Evolutionary conservation across 2,888 invertebrate genomes (phyloP).

Genomic region (Neoaliturus tenellus): DNA sequence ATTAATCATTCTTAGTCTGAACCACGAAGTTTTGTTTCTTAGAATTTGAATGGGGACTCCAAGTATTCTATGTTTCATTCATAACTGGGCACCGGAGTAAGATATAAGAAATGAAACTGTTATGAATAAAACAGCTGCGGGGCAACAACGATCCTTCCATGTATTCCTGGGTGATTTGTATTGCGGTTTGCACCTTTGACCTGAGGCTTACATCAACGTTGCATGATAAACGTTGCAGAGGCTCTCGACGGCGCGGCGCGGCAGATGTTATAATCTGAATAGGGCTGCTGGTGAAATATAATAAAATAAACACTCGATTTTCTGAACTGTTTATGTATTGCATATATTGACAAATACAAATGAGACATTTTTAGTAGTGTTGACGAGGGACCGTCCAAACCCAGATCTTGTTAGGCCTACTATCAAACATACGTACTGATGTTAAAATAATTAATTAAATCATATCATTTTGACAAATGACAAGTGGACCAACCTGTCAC

Average conservation of each 20-base stretch:
- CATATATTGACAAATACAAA: no score
- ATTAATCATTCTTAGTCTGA: no score
- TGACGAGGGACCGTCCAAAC: no score
- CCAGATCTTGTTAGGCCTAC: no score
- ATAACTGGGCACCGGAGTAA: background rate
- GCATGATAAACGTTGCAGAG: background rate
- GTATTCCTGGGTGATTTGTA: background rate
- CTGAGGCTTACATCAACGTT: background rate
- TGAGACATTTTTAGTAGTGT: no score
- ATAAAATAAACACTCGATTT: no score
- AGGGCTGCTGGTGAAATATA: background rate
- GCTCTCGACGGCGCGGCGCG: background rate
- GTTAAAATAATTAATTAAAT: no score
- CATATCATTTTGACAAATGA: no score
- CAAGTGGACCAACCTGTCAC: no score
- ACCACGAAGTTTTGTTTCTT: no score
- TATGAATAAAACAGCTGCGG: background rate
- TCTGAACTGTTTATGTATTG: background rate
- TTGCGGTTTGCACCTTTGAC: background rate
- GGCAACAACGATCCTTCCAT: background rate
- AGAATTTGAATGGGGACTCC: no score
- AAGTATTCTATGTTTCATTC: background rate
- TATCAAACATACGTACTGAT: no score
- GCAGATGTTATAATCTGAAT: background rate
- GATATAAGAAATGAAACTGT: constrained; percentile 2